A percentile compares a stretch with the other conserved stretches of the same genome.
Evolutionary conservation across 2,113 vertebrate genomes (phyloP).

Genomic region (Cariama cristata): DNA sequence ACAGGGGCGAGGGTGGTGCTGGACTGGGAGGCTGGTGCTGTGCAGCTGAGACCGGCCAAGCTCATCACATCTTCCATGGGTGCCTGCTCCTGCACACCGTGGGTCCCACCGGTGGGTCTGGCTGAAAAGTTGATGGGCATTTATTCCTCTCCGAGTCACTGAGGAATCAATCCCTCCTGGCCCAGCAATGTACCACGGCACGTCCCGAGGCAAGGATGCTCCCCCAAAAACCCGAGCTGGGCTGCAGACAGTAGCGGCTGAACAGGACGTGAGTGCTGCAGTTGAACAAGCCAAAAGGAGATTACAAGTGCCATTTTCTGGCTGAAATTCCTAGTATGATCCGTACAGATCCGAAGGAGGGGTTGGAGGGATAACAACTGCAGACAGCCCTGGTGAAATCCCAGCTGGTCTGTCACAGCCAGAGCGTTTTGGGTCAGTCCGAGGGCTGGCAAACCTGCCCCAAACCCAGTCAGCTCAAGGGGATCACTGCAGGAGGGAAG

Average conservation of each 20-base stretch:
- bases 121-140: not conserved
- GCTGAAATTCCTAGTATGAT: not conserved
- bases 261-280: not conserved
- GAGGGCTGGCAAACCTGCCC: not conserved
- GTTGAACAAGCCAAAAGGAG: not conserved
- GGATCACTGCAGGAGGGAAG: not conserved
- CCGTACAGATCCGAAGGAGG: not conserved
- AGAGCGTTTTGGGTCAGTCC: not conserved
- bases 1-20: too few species aligned
- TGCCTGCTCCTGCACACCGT: not conserved
- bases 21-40: not conserved
- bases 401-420: not conserved
- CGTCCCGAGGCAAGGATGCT: accelerated
- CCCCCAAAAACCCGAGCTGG: not conserved
- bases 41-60: not conserved
- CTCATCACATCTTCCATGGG: not conserved
- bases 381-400: not conserved
- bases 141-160: not conserved
- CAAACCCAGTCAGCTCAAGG: not conserved
- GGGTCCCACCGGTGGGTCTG: not conserved
- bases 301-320: not conserved
- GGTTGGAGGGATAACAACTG: not conserved
- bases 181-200: not conserved
- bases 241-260: not conserved
- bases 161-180: not conserved